Conservation (phyloP, 2,797 vertebrate genomes). For the Sciaenops ocellatus region DNA sequence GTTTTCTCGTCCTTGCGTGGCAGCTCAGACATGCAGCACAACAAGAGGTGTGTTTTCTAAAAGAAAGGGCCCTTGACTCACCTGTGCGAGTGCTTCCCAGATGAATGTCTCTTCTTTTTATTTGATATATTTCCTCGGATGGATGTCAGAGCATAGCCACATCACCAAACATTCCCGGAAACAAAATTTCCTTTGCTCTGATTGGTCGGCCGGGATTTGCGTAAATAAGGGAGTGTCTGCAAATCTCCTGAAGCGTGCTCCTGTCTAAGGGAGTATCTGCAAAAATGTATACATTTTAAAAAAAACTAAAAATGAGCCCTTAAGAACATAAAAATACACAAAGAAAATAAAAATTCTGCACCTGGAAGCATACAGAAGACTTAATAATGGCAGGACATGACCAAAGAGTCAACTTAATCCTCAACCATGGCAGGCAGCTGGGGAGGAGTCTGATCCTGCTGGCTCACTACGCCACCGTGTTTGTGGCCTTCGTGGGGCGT, state of each 20-base stretch:
- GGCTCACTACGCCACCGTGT: conserved; percentile 77
- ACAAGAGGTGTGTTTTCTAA: background rate
- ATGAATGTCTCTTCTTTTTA: conserved; percentile 67
- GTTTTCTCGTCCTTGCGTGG: conserved; percentile 33
- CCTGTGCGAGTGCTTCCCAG: conserved; percentile 73
- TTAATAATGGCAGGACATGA: conserved; percentile 68
- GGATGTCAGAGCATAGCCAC: conserved; percentile 85
- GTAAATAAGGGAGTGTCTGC: conserved; percentile 67
- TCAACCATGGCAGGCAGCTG: conserved; percentile 80
- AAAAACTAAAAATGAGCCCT: conserved; percentile 46
- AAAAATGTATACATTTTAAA: background rate
- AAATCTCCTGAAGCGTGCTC: conserved; percentile 30
- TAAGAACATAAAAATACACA: background rate
- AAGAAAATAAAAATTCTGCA: background rate
- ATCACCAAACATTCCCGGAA: conserved; percentile 90
- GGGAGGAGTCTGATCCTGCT: conserved; percentile 82
- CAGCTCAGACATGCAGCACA: background rate
- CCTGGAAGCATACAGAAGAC: background rate
- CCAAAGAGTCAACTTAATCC: conserved; percentile 75
- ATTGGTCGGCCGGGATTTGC: conserved; percentile 77
- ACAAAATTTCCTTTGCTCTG: conserved; percentile 72
- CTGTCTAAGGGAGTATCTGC: conserved; percentile 36
- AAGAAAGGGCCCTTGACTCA: conserved; percentile 62
- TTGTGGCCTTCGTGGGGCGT: conserved; percentile 75
- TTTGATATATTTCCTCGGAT: conserved; percentile 77